These are phyloP conservation scores for Sorex maritimensis DNA, from an alignment of 2,797 vertebrate genomes.

Conservation along the genomic window DNA sequence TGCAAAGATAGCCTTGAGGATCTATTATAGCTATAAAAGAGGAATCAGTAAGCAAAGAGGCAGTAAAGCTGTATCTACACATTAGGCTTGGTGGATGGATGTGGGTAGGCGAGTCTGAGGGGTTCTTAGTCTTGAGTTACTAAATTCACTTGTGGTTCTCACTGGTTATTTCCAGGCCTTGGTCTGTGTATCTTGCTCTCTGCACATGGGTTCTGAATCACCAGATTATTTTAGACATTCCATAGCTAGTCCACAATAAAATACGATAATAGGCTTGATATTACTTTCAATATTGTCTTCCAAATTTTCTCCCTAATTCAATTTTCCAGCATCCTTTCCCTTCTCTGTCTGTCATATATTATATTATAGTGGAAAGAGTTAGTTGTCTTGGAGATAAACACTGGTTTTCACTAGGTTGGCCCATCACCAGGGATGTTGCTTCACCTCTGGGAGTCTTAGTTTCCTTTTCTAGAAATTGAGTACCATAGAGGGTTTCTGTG, in stretches of 20 bases:
- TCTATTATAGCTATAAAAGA: background rate
- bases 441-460: background rate
- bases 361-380: background rate
- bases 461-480: background rate
- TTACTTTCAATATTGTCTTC: slow-evolving; percentile 2
- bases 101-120: background rate
- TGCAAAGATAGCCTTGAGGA: background rate
- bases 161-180: background rate
- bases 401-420: background rate
- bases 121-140: background rate
- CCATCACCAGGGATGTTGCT: background rate
- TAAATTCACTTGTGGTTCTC: background rate
- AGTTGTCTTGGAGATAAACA: slow-evolving; percentile 3
- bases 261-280: background rate
- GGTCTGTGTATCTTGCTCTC: background rate
- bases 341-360: background rate
- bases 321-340: background rate
- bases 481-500: background rate
- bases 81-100: too few species aligned
- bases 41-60: background rate
- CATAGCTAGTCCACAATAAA: background rate
- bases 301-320: background rate
- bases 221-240: background rate
- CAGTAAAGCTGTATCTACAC: background rate
- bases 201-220: background rate